phyloP scores from a whole-genome alignment of 2,888 invertebrate species.

The Himalopsyche anomala region DNA sequence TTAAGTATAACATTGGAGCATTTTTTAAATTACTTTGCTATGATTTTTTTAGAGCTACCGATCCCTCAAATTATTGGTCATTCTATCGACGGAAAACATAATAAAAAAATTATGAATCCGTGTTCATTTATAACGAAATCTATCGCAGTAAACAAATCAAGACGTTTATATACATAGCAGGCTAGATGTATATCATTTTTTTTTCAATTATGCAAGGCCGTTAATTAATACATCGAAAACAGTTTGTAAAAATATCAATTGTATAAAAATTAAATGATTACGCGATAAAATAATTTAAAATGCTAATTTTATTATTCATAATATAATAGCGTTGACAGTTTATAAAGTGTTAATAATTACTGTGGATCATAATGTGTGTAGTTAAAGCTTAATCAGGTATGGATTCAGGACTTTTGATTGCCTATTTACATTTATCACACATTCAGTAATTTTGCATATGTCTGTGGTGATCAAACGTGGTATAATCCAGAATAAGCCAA shows the following conservation, averaged over 20 bases:
- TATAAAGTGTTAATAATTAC: background rate
- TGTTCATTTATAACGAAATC: background rate
- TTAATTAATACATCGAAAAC: background rate
- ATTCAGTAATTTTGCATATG: no score
- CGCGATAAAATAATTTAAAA: conserved; percentile 2
- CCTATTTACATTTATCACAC: no score
- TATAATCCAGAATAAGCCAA: no score
- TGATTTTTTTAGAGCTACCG: background rate
- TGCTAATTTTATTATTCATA: background rate
- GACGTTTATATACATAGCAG: no score
- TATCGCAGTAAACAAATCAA: no score
- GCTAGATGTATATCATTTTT: no score
- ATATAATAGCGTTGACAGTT: background rate
- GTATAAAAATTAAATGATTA: background rate
- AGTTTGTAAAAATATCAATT: conserved; percentile 27
- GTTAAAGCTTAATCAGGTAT: no score
- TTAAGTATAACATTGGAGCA: background rate
- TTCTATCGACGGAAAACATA: background rate
- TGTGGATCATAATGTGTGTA: no score
- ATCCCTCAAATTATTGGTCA: conserved; percentile 15
- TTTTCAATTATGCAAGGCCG: no score
- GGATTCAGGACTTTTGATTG: no score
- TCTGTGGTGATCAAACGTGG: no score
- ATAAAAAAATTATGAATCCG: background rate
- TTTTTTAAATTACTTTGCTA: conserved; percentile 21